Conservation (phyloP, 2,797 vertebrate genomes). For the Oryzias dopingdopingensis region DNA sequence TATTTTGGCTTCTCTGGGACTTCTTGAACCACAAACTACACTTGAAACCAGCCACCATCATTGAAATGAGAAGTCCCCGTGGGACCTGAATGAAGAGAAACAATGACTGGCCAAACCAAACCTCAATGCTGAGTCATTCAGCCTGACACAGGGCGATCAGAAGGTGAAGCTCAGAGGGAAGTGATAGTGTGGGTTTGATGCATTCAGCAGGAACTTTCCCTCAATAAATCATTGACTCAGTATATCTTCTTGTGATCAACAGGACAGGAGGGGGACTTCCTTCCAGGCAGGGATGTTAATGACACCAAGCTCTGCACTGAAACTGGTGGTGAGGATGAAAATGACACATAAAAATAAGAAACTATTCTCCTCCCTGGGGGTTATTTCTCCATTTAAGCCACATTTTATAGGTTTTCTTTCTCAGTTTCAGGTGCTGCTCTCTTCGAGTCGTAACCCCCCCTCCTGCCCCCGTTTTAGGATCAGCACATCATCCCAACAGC, state of each 20-base stretch:
- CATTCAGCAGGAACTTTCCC: slow-evolving; percentile 56
- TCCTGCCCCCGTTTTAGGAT: slow-evolving; percentile 16
- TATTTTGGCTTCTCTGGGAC: no score
- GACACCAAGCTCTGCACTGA: slow-evolving; percentile 3
- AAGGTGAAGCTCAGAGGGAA: slow-evolving; percentile 55
- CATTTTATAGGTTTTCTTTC: slow-evolving; percentile 15
- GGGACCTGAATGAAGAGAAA: slow-evolving; percentile 8
- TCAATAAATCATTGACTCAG: slow-evolving; percentile 52
- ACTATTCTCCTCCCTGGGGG: neutral
- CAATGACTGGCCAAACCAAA: slow-evolving; percentile 11
- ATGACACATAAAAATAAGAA: no score
- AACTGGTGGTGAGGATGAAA: no score
- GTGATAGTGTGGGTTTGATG: slow-evolving; percentile 45
- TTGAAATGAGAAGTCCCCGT: no score
- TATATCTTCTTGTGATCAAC: slow-evolving; percentile 43
- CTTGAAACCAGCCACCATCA: no score
- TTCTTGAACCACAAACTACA: no score
- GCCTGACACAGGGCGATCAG: slow-evolving; percentile 10
- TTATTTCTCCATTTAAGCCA: slow-evolving; percentile 16
- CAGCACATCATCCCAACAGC: slow-evolving; percentile 39
- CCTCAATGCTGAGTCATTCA: slow-evolving; percentile 42
- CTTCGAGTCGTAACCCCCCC: slow-evolving; percentile 72
- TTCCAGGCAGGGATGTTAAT: slow-evolving; percentile 20
- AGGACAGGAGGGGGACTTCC: slow-evolving; percentile 25
- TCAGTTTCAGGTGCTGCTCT: slow-evolving; percentile 63